These are phyloP conservation scores for Diaperis boleti DNA, from an alignment of 2,888 invertebrate genomes.

Conservation along the genomic window DNA sequence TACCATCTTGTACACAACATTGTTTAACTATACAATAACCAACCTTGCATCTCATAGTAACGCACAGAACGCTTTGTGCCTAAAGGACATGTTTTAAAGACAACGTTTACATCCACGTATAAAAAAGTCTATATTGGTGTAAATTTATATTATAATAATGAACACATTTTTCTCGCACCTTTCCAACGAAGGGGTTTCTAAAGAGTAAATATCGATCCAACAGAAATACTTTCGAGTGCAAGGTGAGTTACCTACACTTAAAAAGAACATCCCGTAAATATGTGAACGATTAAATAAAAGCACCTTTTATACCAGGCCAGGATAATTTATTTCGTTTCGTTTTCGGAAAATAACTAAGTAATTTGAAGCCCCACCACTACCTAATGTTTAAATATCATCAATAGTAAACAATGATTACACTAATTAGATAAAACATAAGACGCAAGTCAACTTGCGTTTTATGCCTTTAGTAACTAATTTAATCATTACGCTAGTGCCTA, in stretches of 20 bases:
- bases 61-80: constrained; percentile 38
- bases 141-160: constrained; percentile 47
- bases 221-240: constrained; percentile 43
- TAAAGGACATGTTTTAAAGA: constrained; percentile 26
- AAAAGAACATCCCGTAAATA: constrained; percentile 40
- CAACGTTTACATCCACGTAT: constrained; percentile 36
- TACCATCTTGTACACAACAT: constrained; percentile 35
- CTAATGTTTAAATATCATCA: constrained; percentile 38
- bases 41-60: constrained; percentile 47
- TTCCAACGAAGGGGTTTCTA: constrained; percentile 36
- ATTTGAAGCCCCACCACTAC: constrained; percentile 38
- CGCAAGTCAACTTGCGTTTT: not conserved
- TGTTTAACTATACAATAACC: constrained; percentile 40
- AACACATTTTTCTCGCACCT: constrained; percentile 49
- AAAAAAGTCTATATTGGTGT: constrained; percentile 49
- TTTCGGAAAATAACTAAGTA: constrained; percentile 31
- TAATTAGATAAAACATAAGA: constrained; percentile 3
- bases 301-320: constrained; percentile 17
- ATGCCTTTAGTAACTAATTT: not conserved
- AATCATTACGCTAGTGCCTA: no score
- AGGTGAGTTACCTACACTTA: constrained; percentile 45
- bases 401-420: constrained; percentile 23
- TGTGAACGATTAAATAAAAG: constrained; percentile 32
- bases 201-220: constrained; percentile 6
- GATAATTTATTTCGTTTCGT: constrained; percentile 30